Evolutionary conservation across 2,797 vertebrate genomes (phyloP), one percentile per base, ranked within the genome.

Genomic region (Peromyscus melanophrys): DNA sequence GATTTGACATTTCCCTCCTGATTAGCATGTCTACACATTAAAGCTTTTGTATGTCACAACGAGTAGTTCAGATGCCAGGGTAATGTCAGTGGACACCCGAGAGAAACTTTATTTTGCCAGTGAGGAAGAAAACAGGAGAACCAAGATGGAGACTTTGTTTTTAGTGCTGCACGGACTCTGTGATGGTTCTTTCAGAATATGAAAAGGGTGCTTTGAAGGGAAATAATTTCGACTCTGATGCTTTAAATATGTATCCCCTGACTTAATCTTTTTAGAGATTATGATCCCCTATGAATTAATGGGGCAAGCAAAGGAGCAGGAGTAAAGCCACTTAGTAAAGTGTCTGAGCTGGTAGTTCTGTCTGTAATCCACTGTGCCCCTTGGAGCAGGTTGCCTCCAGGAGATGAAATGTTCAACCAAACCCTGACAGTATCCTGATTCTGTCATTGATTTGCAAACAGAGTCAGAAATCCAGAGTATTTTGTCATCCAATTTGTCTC

Each of bases 1-100:
- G 99, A 99, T 99, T 98, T 99, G 99, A 99, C 99, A 99, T 99
- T 99, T 99, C 98, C 98, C 98, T 98, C 98, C 99, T 99, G 97
- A 99, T 99, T 99, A 99, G 98, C 99, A 99, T 99, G 98, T 98
- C 99, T 98, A 99, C 98, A 98, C 99, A 99, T 99, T 99, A 99
- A 99, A 99, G 98, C 98, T 98, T 98, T 97, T 98, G 97, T 98
- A 97, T 98, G 98, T 98, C 98, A 98, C 98, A 98, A 98, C 85
- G 92, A 96, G 98, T 98, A 98, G 98, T 98, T 98, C 97, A 98
- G 97, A 98, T 98, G 96, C 93, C 86, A 97, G 98, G 97, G 97
- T 98, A 98, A 99, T 98, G 98, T 98, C 98, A 99, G 98, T 98
- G 98, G 95, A 95, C 98, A 98, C 97, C 98, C 97, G 29, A 73